These are phyloP conservation scores for Galbula dea DNA, from an alignment of 2,113 vertebrate genomes.

Conservation along the genomic window DNA sequence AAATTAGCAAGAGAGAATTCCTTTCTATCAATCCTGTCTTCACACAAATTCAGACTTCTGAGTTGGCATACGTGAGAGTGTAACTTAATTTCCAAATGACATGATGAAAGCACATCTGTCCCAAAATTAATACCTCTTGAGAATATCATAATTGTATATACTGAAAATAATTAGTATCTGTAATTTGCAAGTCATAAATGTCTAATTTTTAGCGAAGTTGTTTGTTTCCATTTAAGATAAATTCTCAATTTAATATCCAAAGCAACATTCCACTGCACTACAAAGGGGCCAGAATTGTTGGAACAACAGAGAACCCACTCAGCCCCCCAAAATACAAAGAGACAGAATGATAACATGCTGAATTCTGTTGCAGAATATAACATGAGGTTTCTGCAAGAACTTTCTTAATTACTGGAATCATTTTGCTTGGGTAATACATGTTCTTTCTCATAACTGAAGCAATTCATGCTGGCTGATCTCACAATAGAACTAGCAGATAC, in stretches of 20 bases:
- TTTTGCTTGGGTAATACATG: not conserved
- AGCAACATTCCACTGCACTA: conserved; percentile 38
- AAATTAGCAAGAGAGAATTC: conserved; percentile 65
- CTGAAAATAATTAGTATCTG: conserved; percentile 73
- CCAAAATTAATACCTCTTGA: conserved; percentile 71
- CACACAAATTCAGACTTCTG: conserved; percentile 62
- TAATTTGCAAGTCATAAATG: conserved; percentile 72
- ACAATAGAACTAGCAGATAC: not conserved
- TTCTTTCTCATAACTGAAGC: not conserved
- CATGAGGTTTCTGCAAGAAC: not conserved
- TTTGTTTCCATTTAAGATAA: conserved; percentile 73
- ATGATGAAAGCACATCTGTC: conserved; percentile 71
- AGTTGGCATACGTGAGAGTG: conserved; percentile 66
- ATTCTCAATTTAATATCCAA: conserved; percentile 68
- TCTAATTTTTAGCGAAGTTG: conserved; percentile 71
- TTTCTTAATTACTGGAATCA: not conserved
- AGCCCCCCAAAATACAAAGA: not conserved
- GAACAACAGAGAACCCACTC: not conserved
- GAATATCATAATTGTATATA: conserved; percentile 73
- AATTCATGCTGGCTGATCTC: not conserved
- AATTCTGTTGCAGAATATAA: not conserved
- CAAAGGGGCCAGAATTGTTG: conserved; percentile 21
- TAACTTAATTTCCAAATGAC: conserved; percentile 71
- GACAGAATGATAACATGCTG: not conserved
- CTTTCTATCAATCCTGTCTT: conserved; percentile 59